These are phyloP conservation scores for Aphelenchoides bicaudatus DNA, from an alignment of 2,888 invertebrate genomes.

Conservation along the genomic window DNA sequence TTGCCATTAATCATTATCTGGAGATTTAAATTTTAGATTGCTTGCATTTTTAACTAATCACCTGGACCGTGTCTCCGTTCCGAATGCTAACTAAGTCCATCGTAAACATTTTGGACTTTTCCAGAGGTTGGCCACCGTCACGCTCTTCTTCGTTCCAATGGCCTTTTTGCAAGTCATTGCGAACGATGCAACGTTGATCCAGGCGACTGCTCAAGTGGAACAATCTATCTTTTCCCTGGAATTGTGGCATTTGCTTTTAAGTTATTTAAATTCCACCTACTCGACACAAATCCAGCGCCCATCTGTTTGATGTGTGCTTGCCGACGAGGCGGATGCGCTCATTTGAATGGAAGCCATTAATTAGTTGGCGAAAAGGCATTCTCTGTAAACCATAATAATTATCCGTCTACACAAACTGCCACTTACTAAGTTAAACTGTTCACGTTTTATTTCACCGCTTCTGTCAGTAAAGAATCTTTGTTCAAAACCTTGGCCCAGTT, in stretches of 20 bases:
- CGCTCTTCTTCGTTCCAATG: slow-evolving; percentile 5
- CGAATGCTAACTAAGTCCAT: neutral
- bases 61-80: neutral
- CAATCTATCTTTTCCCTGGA: neutral
- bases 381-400: too few relatives aligned
- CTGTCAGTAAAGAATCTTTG: too few relatives aligned
- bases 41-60: too few relatives aligned
- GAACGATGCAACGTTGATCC: neutral
- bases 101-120: neutral
- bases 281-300: neutral
- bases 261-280: neutral
- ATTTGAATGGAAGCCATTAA: neutral
- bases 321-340: slow-evolving; percentile 3
- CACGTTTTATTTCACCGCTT: too few relatives aligned
- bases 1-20: too few relatives aligned
- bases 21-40: too few relatives aligned
- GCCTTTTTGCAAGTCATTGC: slow-evolving; percentile 1
- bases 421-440: slow-evolving; percentile 2
- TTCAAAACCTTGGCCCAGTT: neutral
- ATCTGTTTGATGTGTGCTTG: neutral
- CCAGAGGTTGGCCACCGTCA: neutral
- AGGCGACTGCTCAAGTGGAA: slow-evolving; percentile 1
- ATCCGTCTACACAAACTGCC: too few relatives aligned
- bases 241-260: neutral
- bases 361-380: neutral